A percentile compares a stretch with the other conserved stretches of the same genome.
Conservation (phyloP, 1,140 invertebrate species). For the Drosophila cardini region DNA sequence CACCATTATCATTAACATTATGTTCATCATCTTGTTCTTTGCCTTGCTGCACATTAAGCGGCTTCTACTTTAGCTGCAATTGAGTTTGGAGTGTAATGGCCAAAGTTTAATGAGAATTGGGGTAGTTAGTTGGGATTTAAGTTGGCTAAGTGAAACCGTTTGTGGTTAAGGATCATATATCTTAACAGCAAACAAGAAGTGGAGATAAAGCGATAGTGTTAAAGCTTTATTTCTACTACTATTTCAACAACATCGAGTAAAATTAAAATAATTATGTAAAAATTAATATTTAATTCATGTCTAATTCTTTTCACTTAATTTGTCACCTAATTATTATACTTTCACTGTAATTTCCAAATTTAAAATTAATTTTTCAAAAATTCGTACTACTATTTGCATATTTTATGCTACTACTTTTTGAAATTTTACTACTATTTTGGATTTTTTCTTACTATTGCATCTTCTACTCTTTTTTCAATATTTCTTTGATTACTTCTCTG, state of each 20-base stretch:
- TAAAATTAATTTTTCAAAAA: too few relatives aligned
- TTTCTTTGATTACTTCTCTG: too few relatives aligned
- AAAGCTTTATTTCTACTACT: neutral
- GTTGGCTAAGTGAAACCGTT: slow-evolving; percentile 56
- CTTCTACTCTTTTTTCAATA: too few relatives aligned
- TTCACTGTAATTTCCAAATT: too few relatives aligned
- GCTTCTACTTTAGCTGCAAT: slow-evolving; percentile 52
- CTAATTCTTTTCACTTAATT: neutral
- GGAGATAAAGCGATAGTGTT: neutral
- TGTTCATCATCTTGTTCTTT: slow-evolving; percentile 10
- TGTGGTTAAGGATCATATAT: slow-evolving; percentile 20
- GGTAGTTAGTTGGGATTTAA: slow-evolving; percentile 64
- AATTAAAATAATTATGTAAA: slow-evolving; percentile 2
- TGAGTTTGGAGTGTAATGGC: slow-evolving; percentile 64
- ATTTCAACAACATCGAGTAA: neutral
- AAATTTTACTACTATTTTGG: too few relatives aligned
- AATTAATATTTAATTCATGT: neutral
- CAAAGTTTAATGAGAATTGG: slow-evolving; percentile 69
- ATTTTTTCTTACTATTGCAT: too few relatives aligned
- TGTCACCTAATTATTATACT: neutral
- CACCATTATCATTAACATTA: slow-evolving; percentile 1
- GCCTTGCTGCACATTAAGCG: slow-evolving; percentile 36
- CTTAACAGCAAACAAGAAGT: neutral
- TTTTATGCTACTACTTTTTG: too few relatives aligned
- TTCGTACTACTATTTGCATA: too few relatives aligned